These are phyloP conservation scores for Ctenicera cuprea DNA, from an alignment of 2,888 invertebrate species.

Conservation along the genomic window DNA sequence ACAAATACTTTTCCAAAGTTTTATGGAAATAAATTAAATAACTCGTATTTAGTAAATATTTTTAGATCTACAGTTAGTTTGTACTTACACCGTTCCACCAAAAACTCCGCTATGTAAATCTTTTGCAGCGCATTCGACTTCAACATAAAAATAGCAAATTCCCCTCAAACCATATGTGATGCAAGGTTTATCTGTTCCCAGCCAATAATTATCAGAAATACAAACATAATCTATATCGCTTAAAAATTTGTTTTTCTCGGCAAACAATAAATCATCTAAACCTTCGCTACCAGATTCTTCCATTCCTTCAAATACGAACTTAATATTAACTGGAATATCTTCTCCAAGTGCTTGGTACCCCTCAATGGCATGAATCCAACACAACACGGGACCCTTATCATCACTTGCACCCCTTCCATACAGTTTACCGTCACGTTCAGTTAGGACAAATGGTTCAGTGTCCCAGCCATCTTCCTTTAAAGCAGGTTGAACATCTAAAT, in stretches of 20 bases:
- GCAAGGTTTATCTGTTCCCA: slow-evolving; percentile 97
- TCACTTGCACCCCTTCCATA: slow-evolving; percentile 93
- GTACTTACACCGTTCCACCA: slow-evolving; percentile 91
- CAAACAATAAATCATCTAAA: slow-evolving; percentile 87
- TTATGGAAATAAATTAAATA: too few species aligned
- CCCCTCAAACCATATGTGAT: slow-evolving; percentile 97
- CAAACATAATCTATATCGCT: slow-evolving; percentile 93
- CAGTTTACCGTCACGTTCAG: slow-evolving; percentile 90
- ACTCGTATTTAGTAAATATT: too few species aligned
- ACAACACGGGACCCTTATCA: slow-evolving; percentile 94
- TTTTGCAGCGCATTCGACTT: slow-evolving; percentile 91
- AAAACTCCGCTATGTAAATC: slow-evolving; percentile 98
- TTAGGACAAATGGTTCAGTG: slow-evolving; percentile 94
- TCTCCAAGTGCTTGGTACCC: slow-evolving; percentile 83
- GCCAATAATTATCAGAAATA: slow-evolving; percentile 99
- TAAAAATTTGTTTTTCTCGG: slow-evolving; percentile 86
- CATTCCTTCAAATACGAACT: slow-evolving; percentile 98
- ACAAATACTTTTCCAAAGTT: background rate
- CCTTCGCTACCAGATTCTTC: slow-evolving; percentile 98
- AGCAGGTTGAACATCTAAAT: slow-evolving; percentile 99
- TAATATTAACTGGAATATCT: slow-evolving; percentile 82
- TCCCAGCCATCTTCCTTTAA: slow-evolving; percentile 95
- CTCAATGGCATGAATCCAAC: slow-evolving; percentile 96
- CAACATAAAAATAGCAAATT: slow-evolving; percentile 91
- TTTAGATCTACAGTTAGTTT: background rate